These are phyloP conservation scores for Eudorcas thomsonii DNA, from an alignment of 2,113 vertebrate genomes.

Conservation along the genomic window DNA sequence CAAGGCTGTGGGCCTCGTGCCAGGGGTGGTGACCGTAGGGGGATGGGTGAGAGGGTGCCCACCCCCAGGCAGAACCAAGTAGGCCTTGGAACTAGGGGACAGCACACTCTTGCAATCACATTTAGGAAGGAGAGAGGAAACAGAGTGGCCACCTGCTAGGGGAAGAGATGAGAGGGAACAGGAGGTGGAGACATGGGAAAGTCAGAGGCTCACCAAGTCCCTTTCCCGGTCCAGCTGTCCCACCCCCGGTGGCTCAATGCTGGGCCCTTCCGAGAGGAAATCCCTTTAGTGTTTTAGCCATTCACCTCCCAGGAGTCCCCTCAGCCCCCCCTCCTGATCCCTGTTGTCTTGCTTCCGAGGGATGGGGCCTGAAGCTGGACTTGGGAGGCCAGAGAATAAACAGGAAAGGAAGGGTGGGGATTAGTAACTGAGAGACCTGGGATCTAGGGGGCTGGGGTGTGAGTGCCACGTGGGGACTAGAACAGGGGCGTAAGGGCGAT, in stretches of 20 bases:
- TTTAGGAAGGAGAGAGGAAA: not conserved
- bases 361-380: conserved; percentile 8
- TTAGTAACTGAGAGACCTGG: not conserved
- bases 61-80: not conserved
- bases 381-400: conserved; percentile 51
- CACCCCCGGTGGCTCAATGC: conserved; percentile 15
- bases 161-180: not conserved
- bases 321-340: not conserved
- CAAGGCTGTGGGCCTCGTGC: not conserved
- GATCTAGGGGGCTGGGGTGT: not conserved
- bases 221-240: conserved; percentile 29
- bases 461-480: not conserved
- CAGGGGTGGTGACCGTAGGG: not conserved
- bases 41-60: not conserved
- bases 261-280: conserved; percentile 72
- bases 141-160: not conserved
- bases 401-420: conserved; percentile 53
- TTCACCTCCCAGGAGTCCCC: conserved; percentile 53
- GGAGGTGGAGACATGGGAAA: not conserved
- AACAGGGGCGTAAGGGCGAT: not conserved
- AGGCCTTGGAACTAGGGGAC: not conserved
- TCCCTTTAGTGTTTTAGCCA: conserved; percentile 57
- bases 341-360: conserved; percentile 63
- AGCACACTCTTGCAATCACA: not conserved
- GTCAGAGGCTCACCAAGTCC: not conserved